phyloP scores from a whole-genome alignment of 2,113 vertebrate genomes.

The Leiothrix lutea region DNA sequence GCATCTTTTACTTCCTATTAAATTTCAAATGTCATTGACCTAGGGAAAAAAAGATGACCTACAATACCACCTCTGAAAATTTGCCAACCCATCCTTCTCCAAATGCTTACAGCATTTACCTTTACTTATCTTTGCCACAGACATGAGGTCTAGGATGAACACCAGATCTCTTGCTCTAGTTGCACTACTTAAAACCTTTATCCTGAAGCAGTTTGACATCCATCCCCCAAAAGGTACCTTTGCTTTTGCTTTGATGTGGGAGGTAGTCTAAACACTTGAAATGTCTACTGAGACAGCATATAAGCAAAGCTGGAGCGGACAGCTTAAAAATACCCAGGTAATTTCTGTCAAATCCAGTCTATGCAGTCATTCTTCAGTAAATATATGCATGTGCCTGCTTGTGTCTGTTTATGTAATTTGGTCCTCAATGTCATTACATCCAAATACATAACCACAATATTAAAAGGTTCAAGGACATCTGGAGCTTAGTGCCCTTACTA shows the following conservation, averaged over 20 bases:
- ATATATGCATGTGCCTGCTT: background rate
- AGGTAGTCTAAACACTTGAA: background rate
- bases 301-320: background rate
- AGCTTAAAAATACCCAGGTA: background rate
- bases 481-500: background rate
- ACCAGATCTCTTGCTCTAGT: background rate
- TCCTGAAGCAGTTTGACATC: background rate
- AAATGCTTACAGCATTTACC: background rate
- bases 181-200: background rate
- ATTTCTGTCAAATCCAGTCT: background rate
- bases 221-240: background rate
- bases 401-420: background rate
- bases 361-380: background rate
- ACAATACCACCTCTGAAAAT: background rate
- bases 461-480: background rate
- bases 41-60: background rate
- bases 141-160: background rate
- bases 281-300: background rate
- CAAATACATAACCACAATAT: background rate
- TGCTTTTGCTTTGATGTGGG: background rate
- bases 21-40: background rate
- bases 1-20: background rate
- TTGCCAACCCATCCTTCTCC: background rate
- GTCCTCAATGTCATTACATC: background rate
- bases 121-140: background rate